phyloP scores from a whole-genome alignment of 2,113 vertebrate species.

The Polypterus bichir region DNA sequence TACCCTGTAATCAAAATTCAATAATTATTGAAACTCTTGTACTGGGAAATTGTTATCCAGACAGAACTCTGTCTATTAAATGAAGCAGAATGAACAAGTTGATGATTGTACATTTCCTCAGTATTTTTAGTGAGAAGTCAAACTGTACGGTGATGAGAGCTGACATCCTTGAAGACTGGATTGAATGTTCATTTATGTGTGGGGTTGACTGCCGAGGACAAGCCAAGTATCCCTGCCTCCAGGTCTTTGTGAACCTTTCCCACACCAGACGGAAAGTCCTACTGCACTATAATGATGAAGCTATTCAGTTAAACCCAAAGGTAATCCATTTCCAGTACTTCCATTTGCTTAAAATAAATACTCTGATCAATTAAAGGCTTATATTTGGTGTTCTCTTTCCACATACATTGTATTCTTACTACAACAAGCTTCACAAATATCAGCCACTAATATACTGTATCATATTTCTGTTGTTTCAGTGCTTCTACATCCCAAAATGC shows the following conservation, averaged over 20 bases:
- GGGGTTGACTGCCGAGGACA: constrained; percentile 27
- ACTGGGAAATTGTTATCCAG: too few species aligned
- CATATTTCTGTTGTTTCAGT: constrained; percentile 34
- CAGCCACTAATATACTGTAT: background rate
- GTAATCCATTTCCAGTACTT: constrained; percentile 26
- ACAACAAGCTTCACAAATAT: too few species aligned
- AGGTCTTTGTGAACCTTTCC: constrained; percentile 45
- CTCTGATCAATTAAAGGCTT: too few species aligned
- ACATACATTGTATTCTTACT: too few species aligned
- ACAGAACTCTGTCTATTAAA: too few species aligned
- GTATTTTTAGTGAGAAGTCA: constrained; percentile 42
- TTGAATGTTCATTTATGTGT: constrained; percentile 40
- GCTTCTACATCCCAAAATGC: constrained; percentile 65
- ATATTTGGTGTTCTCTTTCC: too few species aligned
- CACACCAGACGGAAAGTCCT: constrained; percentile 33
- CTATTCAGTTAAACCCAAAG: constrained; percentile 40
- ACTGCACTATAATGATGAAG: constrained; percentile 57
- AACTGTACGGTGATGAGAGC: constrained; percentile 46
- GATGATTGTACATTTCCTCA: constrained; percentile 18
- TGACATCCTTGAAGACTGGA: constrained; percentile 40
- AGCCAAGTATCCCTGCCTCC: constrained; percentile 48
- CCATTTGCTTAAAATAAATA: too few species aligned
- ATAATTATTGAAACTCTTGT: too few species aligned
- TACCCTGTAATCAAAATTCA: too few species aligned
- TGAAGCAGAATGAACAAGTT: too few species aligned